Evolutionary conservation across 2,888 invertebrate genomes (phyloP), one percentile per base, ranked within the genome.

Genomic region (Linnaemya tessellans): DNA sequence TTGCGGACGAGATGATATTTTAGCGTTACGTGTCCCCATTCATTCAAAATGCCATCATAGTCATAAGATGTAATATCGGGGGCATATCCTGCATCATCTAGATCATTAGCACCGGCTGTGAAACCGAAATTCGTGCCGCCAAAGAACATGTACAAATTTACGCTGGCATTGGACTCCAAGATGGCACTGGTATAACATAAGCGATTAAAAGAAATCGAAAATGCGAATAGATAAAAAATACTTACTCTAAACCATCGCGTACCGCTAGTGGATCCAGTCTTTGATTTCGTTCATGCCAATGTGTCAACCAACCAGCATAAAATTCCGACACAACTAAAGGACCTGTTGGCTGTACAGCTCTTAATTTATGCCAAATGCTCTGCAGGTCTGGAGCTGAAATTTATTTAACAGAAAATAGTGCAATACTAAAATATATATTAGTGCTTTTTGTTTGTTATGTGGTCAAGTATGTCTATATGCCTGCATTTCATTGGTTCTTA

Each of bases 141-240:
- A 89, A 96, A 96, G 92, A 97, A 98, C 96, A 98, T 97, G 92
- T 98, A 98, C 86, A 98, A 94, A 90, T 97, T 98, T 49, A 98
- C 95, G 64, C 95, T 94, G 56, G 94, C 93, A 15, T 93, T 92
- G 56, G 92, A 90, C 18, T 92, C 91, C 0, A 96, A 90, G 92
- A 96, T 94, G 5, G 60, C 13, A 38, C 38, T 62, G 10, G 8
- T 7, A 11, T 2, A 15, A 18, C 8, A n/a, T 13, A 43, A 15
- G 20, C 1, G 0, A 41, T 62, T 0, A 8, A 5, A 20, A 8
- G 1, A 41, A 64, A n/a, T n/a, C 1, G 2, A 30, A 30, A 58
- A 3, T 30, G 9, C 1, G 8, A 15, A 15, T 11, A 7, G 5
- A 7, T 1, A 46, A 46, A 9, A 8, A 49, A 30, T 56, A n/a